Conservation (phyloP, 1,140 invertebrate species). For the Leptopilina clavipes region DNA sequence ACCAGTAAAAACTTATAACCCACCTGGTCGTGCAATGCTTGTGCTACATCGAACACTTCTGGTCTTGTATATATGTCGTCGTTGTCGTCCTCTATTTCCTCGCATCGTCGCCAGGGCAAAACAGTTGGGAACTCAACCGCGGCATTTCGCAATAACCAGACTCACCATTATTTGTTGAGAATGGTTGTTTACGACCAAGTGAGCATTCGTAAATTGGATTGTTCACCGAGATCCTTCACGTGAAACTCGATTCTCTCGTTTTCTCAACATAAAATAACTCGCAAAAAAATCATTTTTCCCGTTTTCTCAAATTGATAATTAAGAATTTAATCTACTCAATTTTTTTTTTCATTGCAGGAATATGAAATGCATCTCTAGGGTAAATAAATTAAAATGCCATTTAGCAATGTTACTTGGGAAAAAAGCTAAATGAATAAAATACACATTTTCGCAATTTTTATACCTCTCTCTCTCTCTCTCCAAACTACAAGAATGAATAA, state of each 20-base stretch:
- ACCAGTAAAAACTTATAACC: constrained; percentile 42
- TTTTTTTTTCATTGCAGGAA: too few relatives aligned
- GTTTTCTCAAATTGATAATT: too few relatives aligned
- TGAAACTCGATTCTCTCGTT: constrained; percentile 34
- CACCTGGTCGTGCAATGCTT: constrained; percentile 36
- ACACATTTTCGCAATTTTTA: neutral
- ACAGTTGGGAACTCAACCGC: constrained; percentile 40
- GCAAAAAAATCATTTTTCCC: too few relatives aligned
- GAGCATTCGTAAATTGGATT: constrained; percentile 36
- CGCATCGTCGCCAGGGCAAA: constrained; percentile 37
- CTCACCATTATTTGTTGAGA: constrained; percentile 40
- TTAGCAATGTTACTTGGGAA: too few relatives aligned
- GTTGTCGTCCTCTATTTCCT: constrained; percentile 2
- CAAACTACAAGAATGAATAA: neutral
- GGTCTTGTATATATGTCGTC: constrained; percentile 21
- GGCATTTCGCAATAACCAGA: constrained; percentile 42
- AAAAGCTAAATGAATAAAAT: constrained; percentile 6
- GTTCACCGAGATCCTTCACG: constrained; percentile 34
- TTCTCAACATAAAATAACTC: too few relatives aligned
- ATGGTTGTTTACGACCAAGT: constrained; percentile 31
- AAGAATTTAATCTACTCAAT: too few relatives aligned
- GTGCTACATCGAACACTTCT: constrained; percentile 22
- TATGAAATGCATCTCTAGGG: too few relatives aligned
- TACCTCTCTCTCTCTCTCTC: neutral
- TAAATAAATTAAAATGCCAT: too few relatives aligned